Percentiles rank a stretch among this genome's conserved stretches.
phyloP scores from a whole-genome alignment of 2,888 invertebrate genomes.

The Drosophila robusta region DNA sequence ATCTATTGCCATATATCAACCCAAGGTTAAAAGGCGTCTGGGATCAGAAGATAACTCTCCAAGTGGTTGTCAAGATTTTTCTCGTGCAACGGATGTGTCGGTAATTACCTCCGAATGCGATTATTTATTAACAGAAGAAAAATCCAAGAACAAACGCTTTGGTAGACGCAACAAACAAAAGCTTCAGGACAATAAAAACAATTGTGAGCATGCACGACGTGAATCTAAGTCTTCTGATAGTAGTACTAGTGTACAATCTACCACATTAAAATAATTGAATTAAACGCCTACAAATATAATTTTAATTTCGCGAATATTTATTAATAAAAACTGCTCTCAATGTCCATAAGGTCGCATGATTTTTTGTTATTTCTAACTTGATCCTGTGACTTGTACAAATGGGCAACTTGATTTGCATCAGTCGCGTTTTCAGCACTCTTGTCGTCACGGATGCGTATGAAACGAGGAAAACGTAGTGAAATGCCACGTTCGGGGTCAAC shows the following conservation, averaged over 20 bases:
- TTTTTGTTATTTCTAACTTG: slow-evolving; percentile 91
- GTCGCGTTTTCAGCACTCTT: slow-evolving; percentile 97
- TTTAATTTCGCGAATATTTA: slow-evolving; percentile 5
- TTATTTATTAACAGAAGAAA: slow-evolving; percentile 37
- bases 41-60: slow-evolving; percentile 70
- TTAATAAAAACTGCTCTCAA: slow-evolving; percentile 84
- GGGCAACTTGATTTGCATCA: slow-evolving; percentile 93
- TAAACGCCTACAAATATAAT: slow-evolving; percentile 2
- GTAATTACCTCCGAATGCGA: slow-evolving; percentile 36
- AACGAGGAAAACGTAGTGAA: slow-evolving; percentile 96
- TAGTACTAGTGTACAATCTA: slow-evolving; percentile 43
- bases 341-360: slow-evolving; percentile 43
- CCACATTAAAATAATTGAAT: slow-evolving; percentile 24
- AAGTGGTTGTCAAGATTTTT: slow-evolving; percentile 30
- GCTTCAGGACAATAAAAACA: slow-evolving; percentile 30
- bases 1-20: slow-evolving; percentile 95
- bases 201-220: slow-evolving; percentile 19
- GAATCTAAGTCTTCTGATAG: slow-evolving; percentile 67
- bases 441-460: slow-evolving; percentile 95
- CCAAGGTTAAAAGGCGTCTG: slow-evolving; percentile 85
- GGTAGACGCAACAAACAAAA: slow-evolving; percentile 58
- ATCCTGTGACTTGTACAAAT: slow-evolving; percentile 96
- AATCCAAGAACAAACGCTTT: slow-evolving; percentile 35
- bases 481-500: slow-evolving; percentile 96
- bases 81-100: slow-evolving; percentile 1